Evolutionary conservation across 2,888 invertebrate genomes (phyloP), one percentile per base, ranked within the genome.

Genomic region (Eilema depressum): DNA sequence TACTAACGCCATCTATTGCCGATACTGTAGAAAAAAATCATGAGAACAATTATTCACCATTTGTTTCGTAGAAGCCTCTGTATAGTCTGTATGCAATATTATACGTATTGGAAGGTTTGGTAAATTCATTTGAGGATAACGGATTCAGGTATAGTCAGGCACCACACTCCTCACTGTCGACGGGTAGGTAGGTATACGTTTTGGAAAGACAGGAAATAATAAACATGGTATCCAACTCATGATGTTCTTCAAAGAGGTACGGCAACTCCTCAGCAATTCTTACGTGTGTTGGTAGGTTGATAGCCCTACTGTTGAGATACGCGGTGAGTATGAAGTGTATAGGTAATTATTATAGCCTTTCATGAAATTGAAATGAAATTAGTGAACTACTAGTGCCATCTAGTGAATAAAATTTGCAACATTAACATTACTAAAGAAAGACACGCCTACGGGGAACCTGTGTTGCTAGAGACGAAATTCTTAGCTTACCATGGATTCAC

Each of bases 1-100:
- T 76, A 73, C 70, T 87, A 83, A 23, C 81, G 86, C 84, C 88
- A 88, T 87, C 88, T 88, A 61, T 83, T 79, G 67, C 12, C 26
- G 7, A 11, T 11, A n/a, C 0, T 20, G 11, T 14, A 26, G 17
- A 28, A 28, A 26, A 14, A 57, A 59, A n/a, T n/a, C n/a, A n/a
- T n/a, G n/a, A n/a, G n/a, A n/a, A n/a, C n/a, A 11, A 3, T n/a
- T 56, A 37, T 37, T 37, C 12, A 11, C 37, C 12, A 3, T 37
- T 37, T 37, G 2, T 11, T 37, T 12, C n/a, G n/a, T n/a, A n/a
- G n/a, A n/a, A 37, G 10, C 11, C 1, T 28, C 2, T 2, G 3
- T 28, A 28, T 3, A 28, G 28, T 5, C 28, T 28, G 28, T 28
- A 5, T 28, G 5, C 5, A 5, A 2, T 3, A 5, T 33, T 8